These are phyloP conservation scores for human DNA, from an alignment of 2,113 vertebrate species.

Conservation along the genomic window GRCh38 chr2:103035501-103036000, in stretches of 20 bases:
- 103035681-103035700: background rate
- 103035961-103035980: background rate
- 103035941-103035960: background rate
- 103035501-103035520: background rate
- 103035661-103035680: background rate
- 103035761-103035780: background rate
- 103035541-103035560: background rate
- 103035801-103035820: background rate
- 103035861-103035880: background rate
- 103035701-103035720: background rate
- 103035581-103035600: background rate
- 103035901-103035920: background rate
- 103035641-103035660: background rate
- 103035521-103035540: background rate
- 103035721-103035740: background rate
- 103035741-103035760: background rate
- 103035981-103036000: background rate
- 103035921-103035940: background rate
- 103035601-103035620: background rate
- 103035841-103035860: background rate
- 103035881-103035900: background rate
- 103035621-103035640: background rate
- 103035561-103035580: background rate
- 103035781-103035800: background rate
- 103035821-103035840: background rate